A percentile compares a stretch with the other conserved stretches of the same genome.
Conservation (phyloP, 2,113 vertebrate genomes). For the Apaloderma vittatum region DNA sequence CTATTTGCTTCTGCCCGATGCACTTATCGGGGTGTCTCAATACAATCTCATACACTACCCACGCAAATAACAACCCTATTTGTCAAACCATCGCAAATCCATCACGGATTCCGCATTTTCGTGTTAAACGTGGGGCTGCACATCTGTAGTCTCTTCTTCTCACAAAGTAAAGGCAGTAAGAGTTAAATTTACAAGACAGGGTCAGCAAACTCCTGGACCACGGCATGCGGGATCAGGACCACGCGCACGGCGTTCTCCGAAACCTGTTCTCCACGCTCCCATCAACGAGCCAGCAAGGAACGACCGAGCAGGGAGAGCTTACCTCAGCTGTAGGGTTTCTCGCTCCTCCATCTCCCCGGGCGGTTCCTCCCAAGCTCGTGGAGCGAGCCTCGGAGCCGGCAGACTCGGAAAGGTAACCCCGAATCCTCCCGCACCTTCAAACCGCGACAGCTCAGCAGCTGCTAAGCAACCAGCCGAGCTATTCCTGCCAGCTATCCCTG, state of each 20-base stretch:
- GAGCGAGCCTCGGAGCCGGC: not conserved
- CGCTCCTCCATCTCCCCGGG: not conserved
- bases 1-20: not conserved
- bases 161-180: accelerated
- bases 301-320: not conserved
- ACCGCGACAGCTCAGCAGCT: not conserved
- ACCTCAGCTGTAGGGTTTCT: not conserved
- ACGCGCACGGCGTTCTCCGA: accelerated
- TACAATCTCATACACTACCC: accelerated
- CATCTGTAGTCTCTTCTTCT: not conserved
- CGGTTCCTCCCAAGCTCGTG: not conserved
- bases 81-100: accelerated
- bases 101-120: accelerated
- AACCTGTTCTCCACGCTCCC: accelerated
- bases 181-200: not conserved
- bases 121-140: too few relatives aligned
- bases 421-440: not conserved
- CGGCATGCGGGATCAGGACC: accelerated
- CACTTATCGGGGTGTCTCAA: not conserved
- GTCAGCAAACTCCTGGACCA: not conserved
- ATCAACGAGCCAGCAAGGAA: not conserved
- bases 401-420: not conserved
- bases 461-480: constrained; percentile 53
- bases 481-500: not conserved
- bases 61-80: not conserved